phyloP scores from a whole-genome alignment of 2,797 vertebrate genomes.

The Karalla daura region DNA sequence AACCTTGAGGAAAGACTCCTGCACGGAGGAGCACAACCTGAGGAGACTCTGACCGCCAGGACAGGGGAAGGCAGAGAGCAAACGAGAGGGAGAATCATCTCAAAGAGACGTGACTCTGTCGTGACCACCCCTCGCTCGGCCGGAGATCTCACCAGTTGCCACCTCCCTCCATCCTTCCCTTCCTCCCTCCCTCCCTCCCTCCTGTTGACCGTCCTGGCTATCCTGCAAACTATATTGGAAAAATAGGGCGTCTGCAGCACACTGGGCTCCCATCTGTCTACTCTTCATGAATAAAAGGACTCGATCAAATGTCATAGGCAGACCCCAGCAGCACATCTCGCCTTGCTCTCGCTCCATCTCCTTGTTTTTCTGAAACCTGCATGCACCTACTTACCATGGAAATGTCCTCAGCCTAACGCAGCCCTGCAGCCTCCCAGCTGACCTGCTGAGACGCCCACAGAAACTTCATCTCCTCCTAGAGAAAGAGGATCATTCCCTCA shows the following conservation, averaged over 20 bases:
- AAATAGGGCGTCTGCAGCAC: slow-evolving; percentile 40
- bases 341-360: slow-evolving; percentile 43
- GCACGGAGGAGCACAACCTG: slow-evolving; percentile 87
- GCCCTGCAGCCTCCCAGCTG: slow-evolving; percentile 27
- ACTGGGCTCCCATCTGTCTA: slow-evolving; percentile 32
- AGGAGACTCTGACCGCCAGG: slow-evolving; percentile 81
- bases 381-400: slow-evolving; percentile 56
- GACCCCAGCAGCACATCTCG: slow-evolving; percentile 31
- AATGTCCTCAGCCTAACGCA: slow-evolving; percentile 43
- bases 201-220: too few species aligned
- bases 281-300: slow-evolving; percentile 47
- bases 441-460: slow-evolving; percentile 17
- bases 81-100: slow-evolving; percentile 57
- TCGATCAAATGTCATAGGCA: slow-evolving; percentile 43
- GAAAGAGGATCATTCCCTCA: slow-evolving; percentile 34
- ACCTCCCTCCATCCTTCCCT: neutral
- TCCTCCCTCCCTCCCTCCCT: neutral
- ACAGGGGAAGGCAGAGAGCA: slow-evolving; percentile 27
- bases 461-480: slow-evolving; percentile 38
- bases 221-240: slow-evolving; percentile 37
- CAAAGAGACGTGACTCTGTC: slow-evolving; percentile 74
- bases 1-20: slow-evolving; percentile 89
- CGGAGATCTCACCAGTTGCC: slow-evolving; percentile 26
- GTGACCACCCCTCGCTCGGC: slow-evolving; percentile 52
- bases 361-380: slow-evolving; percentile 58